Conservation (phyloP, 2,113 vertebrate genomes). For the Oophaga pumilio region DNA sequence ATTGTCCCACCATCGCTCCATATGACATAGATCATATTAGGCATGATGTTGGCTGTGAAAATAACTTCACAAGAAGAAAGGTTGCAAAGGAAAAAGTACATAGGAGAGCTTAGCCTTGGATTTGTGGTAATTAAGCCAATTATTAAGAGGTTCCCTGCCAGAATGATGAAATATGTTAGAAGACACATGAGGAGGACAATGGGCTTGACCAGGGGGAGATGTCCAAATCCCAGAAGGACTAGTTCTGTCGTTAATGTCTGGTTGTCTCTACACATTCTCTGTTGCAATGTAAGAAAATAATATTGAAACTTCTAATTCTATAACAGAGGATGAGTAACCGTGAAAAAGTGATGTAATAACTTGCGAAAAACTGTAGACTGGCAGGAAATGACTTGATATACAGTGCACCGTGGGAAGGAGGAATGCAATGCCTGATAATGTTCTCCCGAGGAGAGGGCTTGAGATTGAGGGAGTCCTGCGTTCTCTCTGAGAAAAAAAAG, state of each 20-base stretch:
- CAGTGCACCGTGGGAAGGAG: background rate
- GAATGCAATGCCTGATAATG: background rate
- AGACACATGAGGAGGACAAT: slow-evolving; percentile 57
- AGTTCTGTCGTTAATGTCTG: background rate
- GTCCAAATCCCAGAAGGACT: background rate
- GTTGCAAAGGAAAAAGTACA: slow-evolving; percentile 61
- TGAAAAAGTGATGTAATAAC: background rate
- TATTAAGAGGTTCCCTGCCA: slow-evolving; percentile 60
- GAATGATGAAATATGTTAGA: slow-evolving; percentile 46
- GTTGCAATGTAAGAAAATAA: no score
- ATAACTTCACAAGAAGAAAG: slow-evolving; percentile 49
- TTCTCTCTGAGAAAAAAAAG: no score
- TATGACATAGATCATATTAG: slow-evolving; percentile 55
- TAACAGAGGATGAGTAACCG: background rate
- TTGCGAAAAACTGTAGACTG: background rate
- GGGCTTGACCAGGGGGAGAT: background rate
- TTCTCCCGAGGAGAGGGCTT: background rate
- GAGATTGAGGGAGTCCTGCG: no score
- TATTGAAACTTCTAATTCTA: background rate
- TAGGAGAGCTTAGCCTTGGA: slow-evolving; percentile 50
- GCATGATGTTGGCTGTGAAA: slow-evolving; percentile 32
- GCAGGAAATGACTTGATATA: background rate
- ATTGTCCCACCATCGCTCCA: slow-evolving; percentile 45
- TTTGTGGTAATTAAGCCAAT: slow-evolving; percentile 49
- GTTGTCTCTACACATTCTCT: background rate